phyloP scores from a whole-genome alignment of 2,888 invertebrate genomes.

The Colletes collaris region DNA sequence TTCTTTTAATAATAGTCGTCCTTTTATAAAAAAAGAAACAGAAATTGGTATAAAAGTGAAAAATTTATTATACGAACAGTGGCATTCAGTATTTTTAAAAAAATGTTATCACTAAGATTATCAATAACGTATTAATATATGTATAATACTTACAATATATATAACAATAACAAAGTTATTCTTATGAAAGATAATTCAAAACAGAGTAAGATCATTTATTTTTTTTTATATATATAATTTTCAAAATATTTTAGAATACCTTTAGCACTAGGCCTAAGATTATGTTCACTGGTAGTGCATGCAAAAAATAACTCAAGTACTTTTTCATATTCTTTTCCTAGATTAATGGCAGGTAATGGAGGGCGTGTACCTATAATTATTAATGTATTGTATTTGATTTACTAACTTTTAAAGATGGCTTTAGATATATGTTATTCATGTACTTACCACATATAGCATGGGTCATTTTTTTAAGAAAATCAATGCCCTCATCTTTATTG shows the following conservation, averaged over 20 bases:
- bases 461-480: slow-evolving; percentile 54
- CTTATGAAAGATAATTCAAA: slow-evolving; percentile 6
- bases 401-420: background rate
- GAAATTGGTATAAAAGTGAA: slow-evolving; percentile 34
- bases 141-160: background rate
- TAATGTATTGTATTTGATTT: slow-evolving; percentile 14
- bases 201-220: slow-evolving; percentile 15
- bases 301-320: slow-evolving; percentile 89
- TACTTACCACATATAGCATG: slow-evolving; percentile 66
- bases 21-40: slow-evolving; percentile 62
- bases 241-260: slow-evolving; percentile 84
- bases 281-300: slow-evolving; percentile 87
- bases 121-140: background rate
- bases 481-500: slow-evolving; percentile 68
- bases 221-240: slow-evolving; percentile 73
- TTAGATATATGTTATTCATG: background rate
- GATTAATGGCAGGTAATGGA: slow-evolving; percentile 86
- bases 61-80: slow-evolving; percentile 41
- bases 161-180: background rate
- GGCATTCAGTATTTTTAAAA: background rate
- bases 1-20: slow-evolving; percentile 77
- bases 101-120: slow-evolving; percentile 5
- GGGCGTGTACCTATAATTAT: slow-evolving; percentile 87
- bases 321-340: slow-evolving; percentile 85
- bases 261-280: slow-evolving; percentile 86